Conservation (phyloP, 2,797 vertebrate genomes). For the Intellagama lesueurii region DNA sequence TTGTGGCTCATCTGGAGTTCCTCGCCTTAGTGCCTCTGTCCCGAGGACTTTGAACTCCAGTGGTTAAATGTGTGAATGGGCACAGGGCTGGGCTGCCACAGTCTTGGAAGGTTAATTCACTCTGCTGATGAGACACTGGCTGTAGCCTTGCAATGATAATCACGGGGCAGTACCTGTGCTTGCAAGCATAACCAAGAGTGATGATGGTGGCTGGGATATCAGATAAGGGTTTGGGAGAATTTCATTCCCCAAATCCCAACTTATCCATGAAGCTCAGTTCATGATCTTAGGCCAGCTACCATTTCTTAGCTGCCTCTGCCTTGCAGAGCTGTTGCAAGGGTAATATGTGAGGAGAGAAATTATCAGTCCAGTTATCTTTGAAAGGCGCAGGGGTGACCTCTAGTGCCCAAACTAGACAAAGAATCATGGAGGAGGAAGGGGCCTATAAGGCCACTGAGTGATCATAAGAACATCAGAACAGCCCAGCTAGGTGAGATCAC, state of each 20-base stretch:
- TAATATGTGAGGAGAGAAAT: background rate
- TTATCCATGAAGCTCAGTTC: background rate
- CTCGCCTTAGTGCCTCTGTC: no score
- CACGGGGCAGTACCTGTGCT: background rate
- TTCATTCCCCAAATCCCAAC: background rate
- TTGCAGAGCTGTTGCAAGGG: background rate
- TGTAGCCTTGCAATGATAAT: background rate
- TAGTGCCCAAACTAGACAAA: background rate
- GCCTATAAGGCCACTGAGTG: no score
- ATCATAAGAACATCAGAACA: no score
- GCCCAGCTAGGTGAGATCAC: no score
- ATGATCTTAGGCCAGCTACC: no score
- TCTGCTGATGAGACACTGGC: background rate
- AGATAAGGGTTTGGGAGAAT: background rate
- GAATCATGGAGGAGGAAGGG: background rate
- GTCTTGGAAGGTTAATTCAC: background rate
- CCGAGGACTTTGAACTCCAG: background rate
- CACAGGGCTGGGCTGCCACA: background rate
- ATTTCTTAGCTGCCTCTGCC: background rate
- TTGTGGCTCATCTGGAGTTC: no score
- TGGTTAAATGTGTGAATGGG: background rate
- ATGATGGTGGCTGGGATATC: background rate
- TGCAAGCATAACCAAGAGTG: background rate
- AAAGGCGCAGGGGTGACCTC: background rate
- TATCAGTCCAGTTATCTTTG: background rate